Percentiles rank a stretch among this genome's conserved stretches.
Evolutionary conservation across 2,113 vertebrate genomes (phyloP).

Genomic region (Fregata magnificens): DNA sequence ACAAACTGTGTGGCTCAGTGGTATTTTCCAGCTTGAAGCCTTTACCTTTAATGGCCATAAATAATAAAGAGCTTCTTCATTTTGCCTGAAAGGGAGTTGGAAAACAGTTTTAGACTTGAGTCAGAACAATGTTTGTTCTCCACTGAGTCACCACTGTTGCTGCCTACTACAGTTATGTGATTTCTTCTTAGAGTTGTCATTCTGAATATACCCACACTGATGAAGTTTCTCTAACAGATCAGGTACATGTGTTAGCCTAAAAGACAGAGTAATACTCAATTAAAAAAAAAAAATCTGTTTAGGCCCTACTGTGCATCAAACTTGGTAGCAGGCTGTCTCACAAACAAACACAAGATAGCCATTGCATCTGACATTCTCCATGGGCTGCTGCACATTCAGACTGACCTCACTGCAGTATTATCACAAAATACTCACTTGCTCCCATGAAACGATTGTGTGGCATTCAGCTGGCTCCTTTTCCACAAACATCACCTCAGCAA

Average conservation of each 20-base stretch:
- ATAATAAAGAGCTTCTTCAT: not conserved
- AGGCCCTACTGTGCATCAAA: not conserved
- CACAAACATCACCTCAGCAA: constrained; percentile 85
- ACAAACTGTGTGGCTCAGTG: not conserved
- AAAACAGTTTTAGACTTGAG: not conserved
- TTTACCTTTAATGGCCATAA: not conserved
- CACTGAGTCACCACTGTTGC: not conserved
- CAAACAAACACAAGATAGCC: not conserved
- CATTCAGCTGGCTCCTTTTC: constrained; percentile 90
- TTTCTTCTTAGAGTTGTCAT: not conserved
- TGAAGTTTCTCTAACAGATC: not conserved
- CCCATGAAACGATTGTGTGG: constrained; percentile 90
- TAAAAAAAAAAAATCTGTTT: not conserved
- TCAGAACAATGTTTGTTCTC: not conserved
- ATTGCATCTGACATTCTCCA: not conserved
- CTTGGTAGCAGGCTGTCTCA: not conserved
- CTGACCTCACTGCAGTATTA: not conserved
- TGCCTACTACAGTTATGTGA: not conserved
- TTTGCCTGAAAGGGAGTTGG: not conserved
- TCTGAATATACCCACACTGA: not conserved
- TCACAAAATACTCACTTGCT: constrained; percentile 79
- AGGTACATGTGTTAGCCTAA: not conserved
- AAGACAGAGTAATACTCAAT: not conserved
- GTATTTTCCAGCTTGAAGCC: not conserved
- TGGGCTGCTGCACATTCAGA: not conserved